Evolutionary conservation across 1,140 invertebrate genomes (phyloP).

Genomic region (Drosophila takahashii): DNA sequence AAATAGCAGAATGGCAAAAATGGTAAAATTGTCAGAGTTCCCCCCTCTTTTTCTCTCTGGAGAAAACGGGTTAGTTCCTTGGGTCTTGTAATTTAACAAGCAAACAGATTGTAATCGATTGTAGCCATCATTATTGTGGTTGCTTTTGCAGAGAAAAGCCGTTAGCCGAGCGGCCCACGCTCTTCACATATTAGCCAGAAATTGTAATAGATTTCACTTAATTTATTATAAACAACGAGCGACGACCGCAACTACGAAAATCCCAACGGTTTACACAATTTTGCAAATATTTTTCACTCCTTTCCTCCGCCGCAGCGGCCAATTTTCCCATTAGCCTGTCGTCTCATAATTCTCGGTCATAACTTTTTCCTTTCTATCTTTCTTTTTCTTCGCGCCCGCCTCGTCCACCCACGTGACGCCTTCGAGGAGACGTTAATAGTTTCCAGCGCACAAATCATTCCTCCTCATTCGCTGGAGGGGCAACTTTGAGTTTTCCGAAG

Average conservation of each 20-base stretch:
- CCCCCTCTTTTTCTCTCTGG: not conserved
- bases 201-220: constrained; percentile 77
- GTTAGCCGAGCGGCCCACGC: constrained; percentile 59
- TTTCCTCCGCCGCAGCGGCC: not conserved
- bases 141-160: constrained; percentile 20
- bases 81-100: constrained; percentile 78
- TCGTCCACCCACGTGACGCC: constrained; percentile 63
- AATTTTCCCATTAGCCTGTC: constrained; percentile 64
- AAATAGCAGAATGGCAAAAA: constrained; percentile 56
- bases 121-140: constrained; percentile 44
- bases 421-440: constrained; percentile 68
- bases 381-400: not conserved
- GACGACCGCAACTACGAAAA: constrained; percentile 14
- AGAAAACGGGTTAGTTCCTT: constrained; percentile 64
- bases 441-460: constrained; percentile 56
- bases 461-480: constrained; percentile 19
- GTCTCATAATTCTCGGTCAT: constrained; percentile 66
- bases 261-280: constrained; percentile 53
- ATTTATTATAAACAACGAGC: constrained; percentile 73
- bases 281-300: constrained; percentile 34
- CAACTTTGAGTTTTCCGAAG: constrained; percentile 20
- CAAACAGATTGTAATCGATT: constrained; percentile 80
- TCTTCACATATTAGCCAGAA: constrained; percentile 67
- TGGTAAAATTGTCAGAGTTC: constrained; percentile 63
- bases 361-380: constrained; percentile 41